phyloP scores from a whole-genome alignment of 2,797 vertebrate species.

The Cirrhinus mrigala region DNA sequence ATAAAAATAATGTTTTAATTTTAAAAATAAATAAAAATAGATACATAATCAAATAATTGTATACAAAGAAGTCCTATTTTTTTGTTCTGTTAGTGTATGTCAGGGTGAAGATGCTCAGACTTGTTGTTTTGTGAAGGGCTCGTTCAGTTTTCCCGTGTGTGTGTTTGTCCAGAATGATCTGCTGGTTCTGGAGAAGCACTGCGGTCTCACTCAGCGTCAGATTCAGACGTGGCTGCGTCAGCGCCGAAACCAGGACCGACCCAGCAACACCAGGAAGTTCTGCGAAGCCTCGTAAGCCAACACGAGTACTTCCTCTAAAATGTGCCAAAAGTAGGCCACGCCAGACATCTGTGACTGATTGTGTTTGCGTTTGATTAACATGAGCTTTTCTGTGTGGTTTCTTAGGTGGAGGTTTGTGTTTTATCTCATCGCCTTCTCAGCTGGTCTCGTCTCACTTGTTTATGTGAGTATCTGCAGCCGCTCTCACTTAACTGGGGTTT shows the following conservation, averaged over 20 bases:
- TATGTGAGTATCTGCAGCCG: slow-evolving; percentile 82
- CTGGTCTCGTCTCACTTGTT: slow-evolving; percentile 81
- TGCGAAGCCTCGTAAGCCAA: slow-evolving; percentile 86
- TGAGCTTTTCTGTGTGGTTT: slow-evolving; percentile 31
- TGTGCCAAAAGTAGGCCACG: background rate
- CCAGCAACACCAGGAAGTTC: slow-evolving; percentile 89
- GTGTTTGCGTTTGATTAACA: background rate
- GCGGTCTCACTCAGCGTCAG: slow-evolving; percentile 80
- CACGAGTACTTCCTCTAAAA: background rate
- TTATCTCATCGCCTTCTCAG: slow-evolving; percentile 83
- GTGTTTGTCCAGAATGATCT: slow-evolving; percentile 69
- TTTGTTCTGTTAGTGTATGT: background rate
- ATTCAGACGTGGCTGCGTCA: slow-evolving; percentile 88
- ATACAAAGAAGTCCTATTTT: no score
- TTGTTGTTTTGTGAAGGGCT: background rate
- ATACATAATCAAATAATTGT: no score
- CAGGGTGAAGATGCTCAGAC: background rate
- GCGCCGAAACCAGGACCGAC: slow-evolving; percentile 85
- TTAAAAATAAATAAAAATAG: no score
- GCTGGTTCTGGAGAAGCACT: slow-evolving; percentile 75
- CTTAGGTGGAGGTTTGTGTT: slow-evolving; percentile 91
- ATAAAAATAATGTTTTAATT: no score
- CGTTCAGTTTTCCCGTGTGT: background rate
- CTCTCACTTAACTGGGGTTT: no score
- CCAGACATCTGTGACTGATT: background rate